Evolutionary conservation across 2,113 vertebrate genomes (phyloP).

Genomic region (Pollachius pollachius): DNA sequence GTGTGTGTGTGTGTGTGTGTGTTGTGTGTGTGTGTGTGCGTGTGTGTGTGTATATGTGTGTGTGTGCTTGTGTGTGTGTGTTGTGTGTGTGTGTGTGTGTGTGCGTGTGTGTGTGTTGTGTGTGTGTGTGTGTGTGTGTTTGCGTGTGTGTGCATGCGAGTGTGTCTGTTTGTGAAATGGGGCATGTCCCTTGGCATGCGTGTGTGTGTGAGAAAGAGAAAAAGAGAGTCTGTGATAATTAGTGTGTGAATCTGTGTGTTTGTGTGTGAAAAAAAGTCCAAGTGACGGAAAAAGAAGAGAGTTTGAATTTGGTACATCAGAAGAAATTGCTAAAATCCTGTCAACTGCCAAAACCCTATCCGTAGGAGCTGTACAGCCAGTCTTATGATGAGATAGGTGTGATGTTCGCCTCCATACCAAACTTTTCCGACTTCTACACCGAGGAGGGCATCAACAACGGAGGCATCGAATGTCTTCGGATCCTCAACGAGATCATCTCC

Average conservation of each 20-base stretch:
- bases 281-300: too few relatives aligned
- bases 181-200: too few relatives aligned
- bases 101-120: not conserved
- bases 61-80: not conserved
- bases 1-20: not conserved
- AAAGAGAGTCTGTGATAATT: too few relatives aligned
- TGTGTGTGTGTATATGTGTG: not conserved
- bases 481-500: constrained; percentile 97
- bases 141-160: not conserved
- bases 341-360: not conserved
- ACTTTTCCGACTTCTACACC: constrained; percentile 97
- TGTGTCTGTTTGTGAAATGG: constrained; percentile 3
- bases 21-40: not conserved
- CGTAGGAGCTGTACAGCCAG: constrained; percentile 94
- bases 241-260: too few relatives aligned
- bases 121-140: not conserved
- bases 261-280: too few relatives aligned
- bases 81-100: constrained; percentile 1
- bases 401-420: constrained; percentile 97
- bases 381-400: constrained; percentile 91
- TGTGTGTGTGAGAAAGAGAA: too few relatives aligned
- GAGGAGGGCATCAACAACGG: constrained; percentile 96
- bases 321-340: constrained; percentile 1
- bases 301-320: too few relatives aligned
- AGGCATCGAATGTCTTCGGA: constrained; percentile 90